Percentiles rank a stretch among this genome's conserved stretches.
These are phyloP conservation scores for Odontothrips loti DNA, from an alignment of 2,888 invertebrate species.

Conservation along the genomic window DNA sequence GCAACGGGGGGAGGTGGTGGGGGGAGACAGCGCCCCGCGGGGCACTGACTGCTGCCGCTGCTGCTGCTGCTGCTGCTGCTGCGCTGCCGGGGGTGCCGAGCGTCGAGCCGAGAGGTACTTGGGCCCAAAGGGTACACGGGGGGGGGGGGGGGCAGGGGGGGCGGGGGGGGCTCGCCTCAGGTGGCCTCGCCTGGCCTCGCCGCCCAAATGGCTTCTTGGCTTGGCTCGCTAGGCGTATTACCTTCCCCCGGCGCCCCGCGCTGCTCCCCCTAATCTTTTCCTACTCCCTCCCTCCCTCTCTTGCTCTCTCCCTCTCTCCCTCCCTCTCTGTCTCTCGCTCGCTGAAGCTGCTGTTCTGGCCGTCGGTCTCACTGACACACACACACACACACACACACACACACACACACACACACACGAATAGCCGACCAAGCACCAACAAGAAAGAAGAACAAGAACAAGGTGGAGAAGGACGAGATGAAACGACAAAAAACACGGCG, in stretches of 20 bases:
- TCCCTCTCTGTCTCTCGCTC: not conserved
- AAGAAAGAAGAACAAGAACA: not conserved
- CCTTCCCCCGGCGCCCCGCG: not conserved
- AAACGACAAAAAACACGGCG: not conserved
- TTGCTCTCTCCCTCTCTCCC: not conserved
- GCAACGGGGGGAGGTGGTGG: not conserved
- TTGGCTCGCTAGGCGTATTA: not conserved
- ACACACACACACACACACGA: not conserved
- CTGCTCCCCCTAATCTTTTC: no score
- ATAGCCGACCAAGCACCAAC: no score
- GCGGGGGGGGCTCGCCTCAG: not conserved
- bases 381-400: no score
- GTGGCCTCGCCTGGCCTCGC: not conserved
- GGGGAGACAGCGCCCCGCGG: no score
- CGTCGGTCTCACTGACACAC: no score
- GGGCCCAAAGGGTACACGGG: no score
- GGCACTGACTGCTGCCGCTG: no score
- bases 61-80: no score
- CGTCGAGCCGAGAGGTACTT: no score
- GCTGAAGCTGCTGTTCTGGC: not conserved
- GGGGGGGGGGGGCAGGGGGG: no score
- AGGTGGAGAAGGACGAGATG: not conserved
- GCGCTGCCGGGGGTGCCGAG: no score
- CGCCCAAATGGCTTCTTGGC: constrained; percentile 6
- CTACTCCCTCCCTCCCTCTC: not conserved